These are phyloP conservation scores for Trichogramma pretiosum DNA, from an alignment of 1,140 invertebrate genomes.

Conservation along the genomic window DNA sequence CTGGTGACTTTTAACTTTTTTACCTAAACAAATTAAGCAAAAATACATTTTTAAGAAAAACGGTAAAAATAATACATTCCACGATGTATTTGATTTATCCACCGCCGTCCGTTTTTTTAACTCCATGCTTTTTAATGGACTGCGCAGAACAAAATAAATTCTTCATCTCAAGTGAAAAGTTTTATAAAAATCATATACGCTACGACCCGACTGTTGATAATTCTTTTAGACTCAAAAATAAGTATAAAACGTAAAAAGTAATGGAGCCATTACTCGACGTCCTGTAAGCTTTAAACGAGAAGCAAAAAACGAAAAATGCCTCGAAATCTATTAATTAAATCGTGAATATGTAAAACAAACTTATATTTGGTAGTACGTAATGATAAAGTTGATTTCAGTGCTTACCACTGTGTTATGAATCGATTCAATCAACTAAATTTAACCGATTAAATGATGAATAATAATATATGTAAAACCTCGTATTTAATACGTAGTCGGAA, in stretches of 20 bases:
- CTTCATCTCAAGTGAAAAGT: no score
- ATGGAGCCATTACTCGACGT: slow-evolving; percentile 18
- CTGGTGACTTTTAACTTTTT: neutral
- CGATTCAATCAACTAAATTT: no score
- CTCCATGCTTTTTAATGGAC: no score
- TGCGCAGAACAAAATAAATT: no score
- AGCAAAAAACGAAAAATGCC: slow-evolving; percentile 7
- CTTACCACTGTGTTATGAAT: no score
- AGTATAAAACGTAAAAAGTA: no score
- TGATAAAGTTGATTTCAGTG: no score
- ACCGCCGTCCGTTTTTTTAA: slow-evolving; percentile 15
- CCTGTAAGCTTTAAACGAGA: slow-evolving; percentile 14
- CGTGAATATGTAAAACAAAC: slow-evolving; percentile 3
- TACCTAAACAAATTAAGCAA: neutral
- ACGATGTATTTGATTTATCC: slow-evolving; percentile 15
- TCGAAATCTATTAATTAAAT: slow-evolving; percentile 4
- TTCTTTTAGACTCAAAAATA: no score
- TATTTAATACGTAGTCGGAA: slow-evolving; percentile 23
- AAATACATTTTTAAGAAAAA: slow-evolving; percentile 1
- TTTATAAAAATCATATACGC: neutral
- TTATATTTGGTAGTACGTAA: no score
- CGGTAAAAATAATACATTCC: slow-evolving; percentile 13
- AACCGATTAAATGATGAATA: slow-evolving; percentile 22
- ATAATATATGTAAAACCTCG: slow-evolving; percentile 18
- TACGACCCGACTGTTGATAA: no score